These are phyloP conservation scores for Petrophora chlorosata DNA, from an alignment of 2,888 invertebrate genomes.

Conservation along the genomic window DNA sequence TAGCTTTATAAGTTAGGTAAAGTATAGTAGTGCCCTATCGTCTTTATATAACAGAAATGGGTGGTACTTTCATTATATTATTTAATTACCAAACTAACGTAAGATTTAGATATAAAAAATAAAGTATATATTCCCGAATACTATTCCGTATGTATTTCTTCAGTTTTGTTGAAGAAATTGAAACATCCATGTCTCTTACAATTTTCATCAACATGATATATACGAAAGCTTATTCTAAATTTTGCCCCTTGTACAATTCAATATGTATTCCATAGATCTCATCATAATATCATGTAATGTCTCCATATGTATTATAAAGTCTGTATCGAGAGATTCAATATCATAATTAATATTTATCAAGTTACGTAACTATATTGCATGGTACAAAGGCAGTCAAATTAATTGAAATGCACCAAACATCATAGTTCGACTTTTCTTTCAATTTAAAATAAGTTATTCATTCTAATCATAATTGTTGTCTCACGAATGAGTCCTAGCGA, in stretches of 20 bases:
- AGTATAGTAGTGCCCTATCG: background rate
- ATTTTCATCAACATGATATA: constrained; percentile 1
- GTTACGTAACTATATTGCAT: background rate
- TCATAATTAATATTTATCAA: background rate
- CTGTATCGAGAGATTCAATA: too few relatives aligned
- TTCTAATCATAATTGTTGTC: constrained; percentile 46
- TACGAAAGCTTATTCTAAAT: background rate
- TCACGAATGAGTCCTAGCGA: constrained; percentile 77
- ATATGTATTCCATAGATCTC: too few relatives aligned
- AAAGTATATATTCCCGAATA: too few relatives aligned
- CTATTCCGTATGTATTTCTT: too few relatives aligned
- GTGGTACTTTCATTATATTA: too few relatives aligned
- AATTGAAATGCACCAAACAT: constrained; percentile 41
- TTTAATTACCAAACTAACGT: too few relatives aligned
- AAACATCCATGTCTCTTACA: constrained; percentile 56
- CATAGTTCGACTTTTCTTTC: constrained; percentile 46
- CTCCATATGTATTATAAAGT: too few relatives aligned
- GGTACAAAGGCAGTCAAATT: constrained; percentile 17
- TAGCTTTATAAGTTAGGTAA: too few relatives aligned
- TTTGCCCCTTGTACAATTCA: background rate
- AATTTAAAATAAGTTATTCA: constrained; percentile 42
- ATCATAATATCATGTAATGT: too few relatives aligned
- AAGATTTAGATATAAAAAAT: too few relatives aligned
- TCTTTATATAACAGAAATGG: background rate
- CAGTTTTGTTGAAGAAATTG: constrained; percentile 38